These are phyloP conservation scores for Talpa occidentalis DNA, from an alignment of 2,113 vertebrate genomes.

Conservation along the genomic window DNA sequence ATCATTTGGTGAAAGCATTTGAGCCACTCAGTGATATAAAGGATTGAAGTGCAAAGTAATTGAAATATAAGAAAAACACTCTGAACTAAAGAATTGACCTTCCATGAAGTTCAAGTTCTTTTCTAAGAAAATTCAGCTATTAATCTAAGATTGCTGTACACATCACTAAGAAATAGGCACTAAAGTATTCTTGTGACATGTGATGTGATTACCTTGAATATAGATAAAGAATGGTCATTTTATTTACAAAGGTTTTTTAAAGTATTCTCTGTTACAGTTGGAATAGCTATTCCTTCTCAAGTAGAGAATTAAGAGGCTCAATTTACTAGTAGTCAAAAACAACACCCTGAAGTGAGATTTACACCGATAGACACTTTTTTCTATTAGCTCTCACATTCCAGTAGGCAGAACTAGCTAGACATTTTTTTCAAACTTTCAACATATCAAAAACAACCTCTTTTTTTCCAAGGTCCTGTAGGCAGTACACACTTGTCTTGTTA, in stretches of 20 bases:
- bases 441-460: neutral
- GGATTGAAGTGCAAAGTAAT: slow-evolving; percentile 63
- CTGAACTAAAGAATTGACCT: slow-evolving; percentile 53
- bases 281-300: neutral
- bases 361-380: neutral
- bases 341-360: neutral
- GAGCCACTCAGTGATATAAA: slow-evolving; percentile 53
- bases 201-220: neutral
- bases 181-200: neutral
- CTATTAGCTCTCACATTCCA: neutral
- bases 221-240: neutral
- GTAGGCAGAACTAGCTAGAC: neutral
- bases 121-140: slow-evolving; percentile 24
- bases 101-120: slow-evolving; percentile 55
- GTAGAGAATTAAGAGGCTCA: neutral
- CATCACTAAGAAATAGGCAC: neutral
- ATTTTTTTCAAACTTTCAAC: neutral
- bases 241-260: neutral
- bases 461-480: neutral
- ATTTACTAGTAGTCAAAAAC: neutral
- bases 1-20: slow-evolving; percentile 67
- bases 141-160: slow-evolving; percentile 7
- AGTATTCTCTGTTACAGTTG: neutral
- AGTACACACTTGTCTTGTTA: neutral
- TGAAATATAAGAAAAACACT: slow-evolving; percentile 54